A percentile compares a stretch with the other conserved stretches of the same genome.
Evolutionary conservation across 2,113 vertebrate species (phyloP).

Genomic region (Psittacus erithacus): DNA sequence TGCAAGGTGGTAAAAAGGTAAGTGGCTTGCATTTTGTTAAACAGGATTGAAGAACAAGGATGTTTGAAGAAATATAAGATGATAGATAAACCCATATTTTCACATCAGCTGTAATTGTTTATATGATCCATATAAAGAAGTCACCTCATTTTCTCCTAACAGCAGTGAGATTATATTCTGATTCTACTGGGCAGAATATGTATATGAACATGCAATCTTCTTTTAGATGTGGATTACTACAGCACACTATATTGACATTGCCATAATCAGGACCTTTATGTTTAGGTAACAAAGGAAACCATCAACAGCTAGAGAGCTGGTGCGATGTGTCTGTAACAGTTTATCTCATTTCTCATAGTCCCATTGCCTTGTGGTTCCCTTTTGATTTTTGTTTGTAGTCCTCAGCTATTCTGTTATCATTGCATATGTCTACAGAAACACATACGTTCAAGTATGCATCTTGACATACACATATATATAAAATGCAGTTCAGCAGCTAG

Average conservation of each 20-base stretch:
- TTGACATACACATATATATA: fast-evolving
- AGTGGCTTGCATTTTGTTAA: neutral
- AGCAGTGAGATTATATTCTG: neutral
- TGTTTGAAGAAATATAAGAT: neutral
- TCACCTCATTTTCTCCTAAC: neutral
- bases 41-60: neutral
- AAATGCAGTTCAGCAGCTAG: neutral
- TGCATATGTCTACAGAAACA: neutral
- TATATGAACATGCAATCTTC: neutral
- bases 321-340: neutral
- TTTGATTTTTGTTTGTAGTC: neutral
- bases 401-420: neutral
- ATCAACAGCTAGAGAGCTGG: neutral
- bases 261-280: neutral
- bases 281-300: neutral
- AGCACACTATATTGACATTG: neutral
- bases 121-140: neutral
- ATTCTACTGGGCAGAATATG: neutral
- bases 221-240: neutral
- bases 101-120: neutral
- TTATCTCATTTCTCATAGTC: neutral
- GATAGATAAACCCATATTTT: neutral
- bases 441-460: fast-evolving
- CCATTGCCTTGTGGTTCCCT: neutral
- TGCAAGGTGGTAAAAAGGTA: neutral